Conservation (phyloP, 2,888 invertebrate species). For the Tubulanus polymorphus region DNA sequence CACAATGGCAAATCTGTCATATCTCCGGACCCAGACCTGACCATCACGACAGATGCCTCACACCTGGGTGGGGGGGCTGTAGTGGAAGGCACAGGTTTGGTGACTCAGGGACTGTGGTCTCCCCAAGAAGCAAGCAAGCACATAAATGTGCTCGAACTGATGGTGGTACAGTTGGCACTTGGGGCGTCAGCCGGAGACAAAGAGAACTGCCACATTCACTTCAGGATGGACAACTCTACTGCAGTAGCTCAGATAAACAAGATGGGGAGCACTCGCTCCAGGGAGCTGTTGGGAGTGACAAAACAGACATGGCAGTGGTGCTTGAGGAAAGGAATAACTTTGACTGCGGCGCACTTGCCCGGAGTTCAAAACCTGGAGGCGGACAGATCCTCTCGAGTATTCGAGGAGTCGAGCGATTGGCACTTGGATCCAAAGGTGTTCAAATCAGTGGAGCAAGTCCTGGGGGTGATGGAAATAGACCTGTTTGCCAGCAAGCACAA, state of each 20-base stretch:
- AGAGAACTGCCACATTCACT: constrained; percentile 2
- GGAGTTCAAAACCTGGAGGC: background rate
- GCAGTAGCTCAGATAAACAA: constrained; percentile 6
- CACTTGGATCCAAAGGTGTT: constrained; percentile 13
- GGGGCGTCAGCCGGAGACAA: background rate
- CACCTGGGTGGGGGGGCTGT: constrained; percentile 11
- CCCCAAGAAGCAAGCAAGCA: background rate
- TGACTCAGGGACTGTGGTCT: constrained; percentile 9
- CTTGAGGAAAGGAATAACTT: background rate
- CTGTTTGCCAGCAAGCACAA: constrained; percentile 4
- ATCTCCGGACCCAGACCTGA: constrained; percentile 7
- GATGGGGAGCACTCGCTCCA: constrained; percentile 1
- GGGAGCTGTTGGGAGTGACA: background rate
- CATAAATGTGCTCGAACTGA: constrained; percentile 10
- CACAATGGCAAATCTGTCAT: constrained; percentile 13
- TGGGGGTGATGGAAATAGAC: background rate
- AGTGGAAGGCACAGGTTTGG: background rate
- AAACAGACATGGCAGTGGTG: background rate
- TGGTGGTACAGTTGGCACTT: constrained; percentile 3
- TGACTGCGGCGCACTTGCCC: background rate
- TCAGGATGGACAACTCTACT: constrained; percentile 2
- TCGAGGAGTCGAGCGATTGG: constrained; percentile 21
- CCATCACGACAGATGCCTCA: constrained; percentile 11
- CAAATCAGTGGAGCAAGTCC: background rate
- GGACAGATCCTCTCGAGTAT: constrained; percentile 18